Base-by-base conservation (phyloP, 1,140 invertebrate species). In the Lethrus apterus region DNA sequence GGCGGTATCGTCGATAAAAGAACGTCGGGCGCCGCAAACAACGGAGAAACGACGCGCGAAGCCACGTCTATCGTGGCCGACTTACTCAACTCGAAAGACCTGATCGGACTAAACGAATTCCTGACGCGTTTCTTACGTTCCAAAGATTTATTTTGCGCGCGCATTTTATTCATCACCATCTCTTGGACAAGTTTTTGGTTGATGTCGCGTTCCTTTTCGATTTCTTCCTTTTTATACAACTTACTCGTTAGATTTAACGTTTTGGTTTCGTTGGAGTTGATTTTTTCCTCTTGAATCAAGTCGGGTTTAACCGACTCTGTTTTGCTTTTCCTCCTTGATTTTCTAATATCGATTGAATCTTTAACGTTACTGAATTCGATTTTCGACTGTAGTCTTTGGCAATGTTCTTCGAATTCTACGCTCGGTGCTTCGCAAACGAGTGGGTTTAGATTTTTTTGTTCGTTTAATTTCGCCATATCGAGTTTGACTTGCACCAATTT, bases 111-210 rank as follows among this genome's bases (percentile, higher is more conserved):
- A n/a, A 56, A 56, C 1, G 46, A 48, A 13, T 44, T 53, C 9
- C 57, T 44, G 43, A 51, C 56, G 19, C 64, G 34, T 29, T 54
- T 52, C 20, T 59, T 59, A 14, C 58, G 38, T 32, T 66, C 63
- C 15, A 66, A 35, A 14, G 54, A 73, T 51, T 80, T 80, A 48
- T 80, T 82, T 50, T 81, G 78, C 9, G 78, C 76, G 50, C 79
- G 75, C 33, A 86, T 71, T 60, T 84, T 84, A 40, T 83, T 83
- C 78, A 88, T 83, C 18, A 89, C 75, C 60, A 89, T 70, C 62
- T 86, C 82, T 56, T 86, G 81, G n/a, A 66, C 52, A 5, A 66
- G 45, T 33, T 57, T 63, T 44, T 65, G 62, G 36, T 65, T 66
- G n/a, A 57, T 49, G 30, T 65, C 60, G 0, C 63, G 36, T 47